Conservation (phyloP, 2,888 invertebrate genomes). For the Diadegma fenestrale region DNA sequence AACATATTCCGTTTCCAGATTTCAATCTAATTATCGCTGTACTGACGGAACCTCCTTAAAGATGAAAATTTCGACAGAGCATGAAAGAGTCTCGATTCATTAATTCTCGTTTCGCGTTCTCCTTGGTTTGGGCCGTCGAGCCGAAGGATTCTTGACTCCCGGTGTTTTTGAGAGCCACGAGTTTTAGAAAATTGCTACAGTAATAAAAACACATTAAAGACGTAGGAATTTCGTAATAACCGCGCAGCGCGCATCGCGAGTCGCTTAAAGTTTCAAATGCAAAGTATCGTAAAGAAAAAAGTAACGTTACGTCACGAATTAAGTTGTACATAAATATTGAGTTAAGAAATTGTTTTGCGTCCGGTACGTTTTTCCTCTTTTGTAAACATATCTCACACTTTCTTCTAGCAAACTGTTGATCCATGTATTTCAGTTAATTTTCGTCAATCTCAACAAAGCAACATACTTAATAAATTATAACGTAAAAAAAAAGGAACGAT, state of each 20-base stretch:
- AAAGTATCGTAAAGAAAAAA: background rate
- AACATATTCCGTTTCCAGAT: no score
- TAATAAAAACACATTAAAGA: background rate
- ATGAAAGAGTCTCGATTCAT: background rate
- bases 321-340: conserved; percentile 58
- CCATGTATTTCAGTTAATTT: background rate
- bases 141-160: background rate
- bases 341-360: conserved; percentile 27
- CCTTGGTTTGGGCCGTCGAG: background rate
- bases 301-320: conserved; percentile 35
- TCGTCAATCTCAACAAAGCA: conserved; percentile 1
- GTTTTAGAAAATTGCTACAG: background rate
- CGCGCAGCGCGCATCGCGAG: conserved; percentile 4
- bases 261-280: background rate
- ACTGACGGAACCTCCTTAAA: no score
- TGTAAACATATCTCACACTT: background rate
- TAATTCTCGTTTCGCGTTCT: background rate
- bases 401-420: conserved; percentile 9
- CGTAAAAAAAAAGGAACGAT: background rate
- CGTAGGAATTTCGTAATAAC: background rate
- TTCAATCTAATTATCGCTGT: no score
- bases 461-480: background rate
- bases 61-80: no score
- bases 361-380: conserved; percentile 27
- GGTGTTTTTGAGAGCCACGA: background rate